Percentiles rank a stretch among this genome's conserved stretches.
Conservation (phyloP, 1,140 invertebrate species). For the Parasteatoda tepidariorum region DNA sequence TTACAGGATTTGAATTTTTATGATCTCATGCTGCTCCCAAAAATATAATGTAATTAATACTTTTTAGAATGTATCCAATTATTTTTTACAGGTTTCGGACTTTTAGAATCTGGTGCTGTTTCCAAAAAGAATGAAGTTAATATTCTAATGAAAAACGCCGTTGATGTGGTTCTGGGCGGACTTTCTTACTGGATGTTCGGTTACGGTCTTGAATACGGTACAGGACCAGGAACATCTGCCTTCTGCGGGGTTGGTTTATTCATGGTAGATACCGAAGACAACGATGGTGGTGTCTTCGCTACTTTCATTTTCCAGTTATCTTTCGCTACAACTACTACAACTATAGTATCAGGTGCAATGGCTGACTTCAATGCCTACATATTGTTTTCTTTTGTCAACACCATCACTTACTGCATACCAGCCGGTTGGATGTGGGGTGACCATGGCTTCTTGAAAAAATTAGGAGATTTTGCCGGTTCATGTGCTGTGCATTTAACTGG, state of each 20-base stretch:
- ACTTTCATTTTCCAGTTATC: conserved; percentile 62
- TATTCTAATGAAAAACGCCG: conserved; percentile 96
- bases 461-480: conserved; percentile 91
- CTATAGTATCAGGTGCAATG: conserved; percentile 67
- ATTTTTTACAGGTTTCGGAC: conserved; percentile 80
- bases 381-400: conserved; percentile 88
- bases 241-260: conserved; percentile 67
- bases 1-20: no score
- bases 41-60: no score
- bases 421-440: conserved; percentile 92
- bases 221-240: conserved; percentile 72
- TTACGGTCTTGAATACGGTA: conserved; percentile 90
- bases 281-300: conserved; percentile 42
- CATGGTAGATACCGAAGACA: conserved; percentile 30
- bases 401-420: conserved; percentile 89
- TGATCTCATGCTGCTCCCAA: no score
- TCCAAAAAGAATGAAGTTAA: conserved; percentile 95
- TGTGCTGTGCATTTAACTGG: conserved; percentile 92
- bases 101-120: conserved; percentile 91
- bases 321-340: conserved; percentile 61
- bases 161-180: conserved; percentile 91
- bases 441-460: conserved; percentile 82
- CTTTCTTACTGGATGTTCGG: conserved; percentile 95
- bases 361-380: conserved; percentile 89
- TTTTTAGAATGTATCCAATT: conserved; percentile 74